phyloP scores from a whole-genome alignment of 1,140 invertebrate genomes.

The Homarus americanus region DNA sequence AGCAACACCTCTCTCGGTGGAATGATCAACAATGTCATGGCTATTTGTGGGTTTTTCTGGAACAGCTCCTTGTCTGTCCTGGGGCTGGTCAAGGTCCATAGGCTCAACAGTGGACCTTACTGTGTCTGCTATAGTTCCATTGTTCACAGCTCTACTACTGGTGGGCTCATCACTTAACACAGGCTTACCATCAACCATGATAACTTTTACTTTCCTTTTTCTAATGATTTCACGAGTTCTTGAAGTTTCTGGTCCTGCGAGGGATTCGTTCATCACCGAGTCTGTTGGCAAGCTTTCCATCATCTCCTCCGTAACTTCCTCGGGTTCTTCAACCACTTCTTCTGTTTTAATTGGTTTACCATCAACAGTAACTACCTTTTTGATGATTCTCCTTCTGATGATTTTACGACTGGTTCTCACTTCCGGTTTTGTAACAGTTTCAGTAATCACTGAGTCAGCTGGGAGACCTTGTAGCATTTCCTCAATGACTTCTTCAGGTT shows the following conservation, averaged over 20 bases:
- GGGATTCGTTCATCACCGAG: conserved; percentile 21
- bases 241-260: background rate
- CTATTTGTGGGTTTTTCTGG: background rate
- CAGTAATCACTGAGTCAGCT: conserved; percentile 23
- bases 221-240: background rate
- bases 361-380: conserved; percentile 55
- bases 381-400: conserved; percentile 32
- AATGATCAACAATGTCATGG: background rate
- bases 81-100: too few species aligned
- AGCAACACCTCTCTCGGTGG: background rate
- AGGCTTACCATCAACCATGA: conserved; percentile 40
- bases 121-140: background rate
- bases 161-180: background rate
- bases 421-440: conserved; percentile 35
- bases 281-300: conserved; percentile 1
- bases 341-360: conserved; percentile 49
- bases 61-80: background rate
- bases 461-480: conserved; percentile 34
- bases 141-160: background rate
- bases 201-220: conserved; percentile 35
- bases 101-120: background rate
- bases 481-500: conserved; percentile 50
- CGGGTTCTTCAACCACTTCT: conserved; percentile 50
- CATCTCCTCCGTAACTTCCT: conserved; percentile 36
- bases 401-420: background rate